Conservation (phyloP, 2,888 invertebrate species). For the Oxytorus armatus region DNA sequence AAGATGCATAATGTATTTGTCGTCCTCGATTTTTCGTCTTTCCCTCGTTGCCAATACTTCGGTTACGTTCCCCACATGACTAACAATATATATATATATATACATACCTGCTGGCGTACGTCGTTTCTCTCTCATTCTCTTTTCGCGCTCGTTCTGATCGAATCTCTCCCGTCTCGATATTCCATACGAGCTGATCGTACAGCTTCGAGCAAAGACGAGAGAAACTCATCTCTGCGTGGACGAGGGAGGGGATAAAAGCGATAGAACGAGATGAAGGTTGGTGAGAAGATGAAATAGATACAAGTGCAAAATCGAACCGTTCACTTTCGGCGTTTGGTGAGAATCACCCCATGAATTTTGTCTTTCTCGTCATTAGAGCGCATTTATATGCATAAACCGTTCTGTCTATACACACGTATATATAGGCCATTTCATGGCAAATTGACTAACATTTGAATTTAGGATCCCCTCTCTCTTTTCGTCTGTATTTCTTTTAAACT, state of each 20-base stretch:
- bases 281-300: slow-evolving; percentile 9
- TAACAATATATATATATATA: too few species aligned
- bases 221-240: background rate
- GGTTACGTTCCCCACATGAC: too few species aligned
- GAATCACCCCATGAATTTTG: slow-evolving; percentile 14
- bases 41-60: slow-evolving; percentile 3
- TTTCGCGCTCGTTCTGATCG: slow-evolving; percentile 30
- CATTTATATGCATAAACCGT: background rate
- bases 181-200: slow-evolving; percentile 28
- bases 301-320: slow-evolving; percentile 9
- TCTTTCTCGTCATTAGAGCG: slow-evolving; percentile 36
- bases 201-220: background rate
- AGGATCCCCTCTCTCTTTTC: too few species aligned
- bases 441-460: too few species aligned
- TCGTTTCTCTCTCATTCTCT: slow-evolving; percentile 15
- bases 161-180: slow-evolving; percentile 42
- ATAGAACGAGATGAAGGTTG: background rate
- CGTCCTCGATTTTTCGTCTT: slow-evolving; percentile 19
- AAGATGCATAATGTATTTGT: slow-evolving; percentile 66
- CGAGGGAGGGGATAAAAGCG: background rate
- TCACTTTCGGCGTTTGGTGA: slow-evolving; percentile 7
- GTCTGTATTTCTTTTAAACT: too few species aligned
- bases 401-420: too few species aligned
- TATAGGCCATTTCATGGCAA: too few species aligned
- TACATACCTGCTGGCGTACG: too few species aligned